phyloP scores from a whole-genome alignment of 2,888 invertebrate genomes.

The Clistopyga incitator region DNA sequence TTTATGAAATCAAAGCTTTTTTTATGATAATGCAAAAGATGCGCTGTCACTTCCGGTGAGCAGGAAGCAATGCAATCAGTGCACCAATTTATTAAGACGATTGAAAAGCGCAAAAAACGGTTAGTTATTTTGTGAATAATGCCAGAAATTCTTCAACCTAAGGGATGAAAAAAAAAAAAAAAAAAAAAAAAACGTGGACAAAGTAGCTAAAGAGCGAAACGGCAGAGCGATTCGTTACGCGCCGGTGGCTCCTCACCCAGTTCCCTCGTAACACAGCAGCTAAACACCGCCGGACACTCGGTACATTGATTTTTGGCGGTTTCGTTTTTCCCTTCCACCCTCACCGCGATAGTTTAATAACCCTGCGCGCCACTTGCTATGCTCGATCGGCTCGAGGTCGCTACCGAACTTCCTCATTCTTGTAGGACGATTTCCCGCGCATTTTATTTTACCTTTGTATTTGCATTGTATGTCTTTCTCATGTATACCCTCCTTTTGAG shows the following conservation, averaged over 20 bases:
- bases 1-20: too few relatives aligned
- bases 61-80: neutral
- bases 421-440: neutral
- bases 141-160: slow-evolving; percentile 1
- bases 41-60: neutral
- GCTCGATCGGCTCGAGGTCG: slow-evolving; percentile 27
- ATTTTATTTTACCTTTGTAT: too few relatives aligned
- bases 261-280: slow-evolving; percentile 48
- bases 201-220: slow-evolving; percentile 54
- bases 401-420: slow-evolving; percentile 24
- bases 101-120: neutral
- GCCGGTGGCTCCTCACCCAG: slow-evolving; percentile 48
- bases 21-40: too few relatives aligned
- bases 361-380: slow-evolving; percentile 13
- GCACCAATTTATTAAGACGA: neutral
- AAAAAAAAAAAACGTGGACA: slow-evolving; percentile 47
- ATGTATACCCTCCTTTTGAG: too few relatives aligned
- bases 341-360: neutral
- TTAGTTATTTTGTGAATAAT: slow-evolving; percentile 3
- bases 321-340: slow-evolving; percentile 11
- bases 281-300: slow-evolving; percentile 5
- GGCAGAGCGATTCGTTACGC: slow-evolving; percentile 60
- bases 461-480: too few relatives aligned
- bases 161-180: slow-evolving; percentile 29
- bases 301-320: slow-evolving; percentile 38